These are phyloP conservation scores for Lota lota DNA, from an alignment of 2,113 vertebrate genomes.

Conservation along the genomic window DNA sequence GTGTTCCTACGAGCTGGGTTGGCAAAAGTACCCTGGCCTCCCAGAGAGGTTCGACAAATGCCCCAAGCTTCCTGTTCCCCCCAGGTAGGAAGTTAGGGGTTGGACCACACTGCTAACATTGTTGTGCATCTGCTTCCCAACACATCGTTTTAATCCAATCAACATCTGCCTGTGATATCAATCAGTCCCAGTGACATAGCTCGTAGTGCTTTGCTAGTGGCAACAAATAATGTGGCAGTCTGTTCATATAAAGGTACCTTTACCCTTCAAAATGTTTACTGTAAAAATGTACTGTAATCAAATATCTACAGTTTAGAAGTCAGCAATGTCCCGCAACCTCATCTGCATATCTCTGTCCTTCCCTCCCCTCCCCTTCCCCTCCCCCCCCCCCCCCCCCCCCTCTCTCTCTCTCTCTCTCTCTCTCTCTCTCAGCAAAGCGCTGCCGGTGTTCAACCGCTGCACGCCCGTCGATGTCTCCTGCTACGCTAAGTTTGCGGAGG, in stretches of 20 bases:
- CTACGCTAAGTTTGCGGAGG: constrained; percentile 94
- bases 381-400: not conserved
- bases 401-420: not conserved
- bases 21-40: constrained; percentile 81
- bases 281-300: too few relatives aligned
- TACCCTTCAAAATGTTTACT: too few relatives aligned
- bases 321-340: too few relatives aligned
- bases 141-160: not conserved
- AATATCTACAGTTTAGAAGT: too few relatives aligned
- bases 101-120: not conserved
- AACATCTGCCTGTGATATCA: too few relatives aligned
- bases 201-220: too few relatives aligned
- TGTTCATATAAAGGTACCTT: too few relatives aligned
- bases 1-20: constrained; percentile 86
- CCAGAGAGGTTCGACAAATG: constrained; percentile 79
- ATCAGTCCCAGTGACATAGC: too few relatives aligned
- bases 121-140: not conserved
- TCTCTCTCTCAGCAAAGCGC: constrained; percentile 72
- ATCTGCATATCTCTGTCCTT: too few relatives aligned
- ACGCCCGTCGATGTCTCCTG: constrained; percentile 94
- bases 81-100: constrained; percentile 78
- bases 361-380: not conserved
- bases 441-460: constrained; percentile 98
- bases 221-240: too few relatives aligned
- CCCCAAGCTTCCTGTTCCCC: constrained; percentile 92